Percentiles rank a stretch among this genome's conserved stretches.
phyloP scores from a whole-genome alignment of 2,113 vertebrate genomes.

The Syngnathoides biaculeatus region DNA sequence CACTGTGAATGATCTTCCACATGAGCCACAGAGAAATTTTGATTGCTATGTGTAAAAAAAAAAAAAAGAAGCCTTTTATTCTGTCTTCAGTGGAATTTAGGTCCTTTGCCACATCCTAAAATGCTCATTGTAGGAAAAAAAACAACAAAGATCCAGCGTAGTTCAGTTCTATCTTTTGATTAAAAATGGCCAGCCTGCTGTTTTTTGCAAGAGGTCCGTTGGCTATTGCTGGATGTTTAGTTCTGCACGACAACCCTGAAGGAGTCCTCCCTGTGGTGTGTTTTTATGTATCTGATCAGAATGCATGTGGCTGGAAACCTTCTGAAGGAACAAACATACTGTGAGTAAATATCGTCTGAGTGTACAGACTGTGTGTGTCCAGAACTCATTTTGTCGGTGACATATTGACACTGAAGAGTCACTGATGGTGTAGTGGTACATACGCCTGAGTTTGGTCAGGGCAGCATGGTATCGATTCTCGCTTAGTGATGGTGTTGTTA shows the following conservation, averaged over 20 bases:
- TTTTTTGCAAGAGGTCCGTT: background rate
- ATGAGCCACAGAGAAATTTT: slow-evolving; percentile 10
- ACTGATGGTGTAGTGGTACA: too few species aligned
- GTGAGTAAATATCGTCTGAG: background rate
- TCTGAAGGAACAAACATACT: background rate
- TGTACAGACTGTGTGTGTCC: slow-evolving; percentile 10
- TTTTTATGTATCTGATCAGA: background rate
- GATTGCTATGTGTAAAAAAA: slow-evolving; percentile 8
- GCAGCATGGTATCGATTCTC: too few species aligned
- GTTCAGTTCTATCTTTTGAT: slow-evolving; percentile 6
- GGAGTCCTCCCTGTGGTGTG: background rate
- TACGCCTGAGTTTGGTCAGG: too few species aligned
- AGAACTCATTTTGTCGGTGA: slow-evolving; percentile 18
- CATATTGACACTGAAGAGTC: too few species aligned
- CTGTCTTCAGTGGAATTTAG: slow-evolving; percentile 18
- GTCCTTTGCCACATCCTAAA: slow-evolving; percentile 19
- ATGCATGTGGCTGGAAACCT: background rate
- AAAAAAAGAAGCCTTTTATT: slow-evolving; percentile 7
- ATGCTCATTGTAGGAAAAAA: slow-evolving; percentile 1
- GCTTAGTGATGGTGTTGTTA: too few species aligned
- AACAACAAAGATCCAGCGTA: slow-evolving; percentile 1
- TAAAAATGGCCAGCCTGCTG: slow-evolving; percentile 1
- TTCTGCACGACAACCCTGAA: slow-evolving; percentile 17
- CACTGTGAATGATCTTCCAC: slow-evolving; percentile 32
- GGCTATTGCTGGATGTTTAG: background rate